Conservation (phyloP, 37 sponge, comb jelly and placozoan species). For the Dysidea cf. avara region DNA sequence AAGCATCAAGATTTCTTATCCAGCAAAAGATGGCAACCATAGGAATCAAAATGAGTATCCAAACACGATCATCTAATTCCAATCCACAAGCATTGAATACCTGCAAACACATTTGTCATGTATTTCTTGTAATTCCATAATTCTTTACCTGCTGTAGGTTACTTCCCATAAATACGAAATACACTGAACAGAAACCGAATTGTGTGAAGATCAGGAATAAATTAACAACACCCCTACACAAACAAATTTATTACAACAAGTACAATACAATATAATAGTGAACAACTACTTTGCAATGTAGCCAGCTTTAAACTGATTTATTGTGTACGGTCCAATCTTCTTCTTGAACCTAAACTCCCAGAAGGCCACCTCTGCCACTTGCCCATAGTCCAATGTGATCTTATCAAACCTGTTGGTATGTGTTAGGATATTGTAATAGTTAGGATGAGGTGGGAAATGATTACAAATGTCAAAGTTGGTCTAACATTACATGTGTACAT, state of each 20-base stretch:
- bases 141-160: slow-evolving; percentile 58
- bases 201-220: slow-evolving; percentile 85
- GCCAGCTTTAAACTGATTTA: background rate
- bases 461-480: no score
- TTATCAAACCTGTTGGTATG: no score
- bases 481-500: no score
- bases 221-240: slow-evolving; percentile 62
- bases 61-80: background rate
- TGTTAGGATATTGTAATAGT: no score
- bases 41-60: slow-evolving; percentile 58
- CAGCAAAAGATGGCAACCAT: slow-evolving; percentile 67
- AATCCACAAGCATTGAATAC: slow-evolving; percentile 37
- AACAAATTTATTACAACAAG: background rate
- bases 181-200: slow-evolving; percentile 89
- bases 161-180: slow-evolving; percentile 81
- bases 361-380: slow-evolving; percentile 12
- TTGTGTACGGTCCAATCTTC: background rate
- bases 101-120: slow-evolving; percentile 5
- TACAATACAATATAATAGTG: background rate
- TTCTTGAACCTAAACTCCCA: background rate
- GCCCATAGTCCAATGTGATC: slow-evolving; percentile 10
- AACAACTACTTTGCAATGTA: slow-evolving; percentile 4
- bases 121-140: background rate
- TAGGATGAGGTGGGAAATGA: no score
- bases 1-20: slow-evolving; percentile 78